A percentile compares a stretch with the other conserved stretches of the same genome.
These are phyloP conservation scores for Empis livida DNA, from an alignment of 2,888 invertebrate genomes.

Conservation along the genomic window DNA sequence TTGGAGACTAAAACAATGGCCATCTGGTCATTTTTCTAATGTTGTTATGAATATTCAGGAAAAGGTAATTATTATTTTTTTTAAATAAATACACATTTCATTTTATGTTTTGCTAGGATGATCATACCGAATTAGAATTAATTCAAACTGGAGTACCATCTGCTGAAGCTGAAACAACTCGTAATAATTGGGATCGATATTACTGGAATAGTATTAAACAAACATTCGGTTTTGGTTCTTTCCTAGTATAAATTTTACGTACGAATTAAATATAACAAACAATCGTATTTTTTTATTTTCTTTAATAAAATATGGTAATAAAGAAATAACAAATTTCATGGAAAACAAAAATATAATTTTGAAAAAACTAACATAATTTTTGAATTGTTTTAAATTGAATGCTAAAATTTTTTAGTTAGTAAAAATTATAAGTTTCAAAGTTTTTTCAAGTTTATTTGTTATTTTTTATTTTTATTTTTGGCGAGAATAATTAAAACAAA, in stretches of 20 bases:
- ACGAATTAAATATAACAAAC: neutral
- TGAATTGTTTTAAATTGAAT: too few relatives aligned
- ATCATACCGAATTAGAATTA: conserved; percentile 72
- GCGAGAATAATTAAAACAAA: too few relatives aligned
- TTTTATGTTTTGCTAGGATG: too few relatives aligned
- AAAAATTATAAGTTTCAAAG: too few relatives aligned
- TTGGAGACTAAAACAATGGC: conserved; percentile 96
- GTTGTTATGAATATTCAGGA: conserved; percentile 77
- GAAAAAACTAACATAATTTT: too few relatives aligned
- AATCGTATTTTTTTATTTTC: neutral
- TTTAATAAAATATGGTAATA: neutral
- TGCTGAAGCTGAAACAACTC: conserved; percentile 63
- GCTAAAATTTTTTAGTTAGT: too few relatives aligned
- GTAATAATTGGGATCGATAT: conserved; percentile 82
- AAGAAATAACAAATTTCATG: neutral
- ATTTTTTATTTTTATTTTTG: too few relatives aligned
- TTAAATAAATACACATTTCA: neutral
- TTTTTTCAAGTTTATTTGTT: too few relatives aligned
- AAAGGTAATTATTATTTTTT: conserved; percentile 41
- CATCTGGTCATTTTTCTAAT: conserved; percentile 76
- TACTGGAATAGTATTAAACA: conserved; percentile 89
- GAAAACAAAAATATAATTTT: neutral
- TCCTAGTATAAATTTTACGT: conserved; percentile 11
- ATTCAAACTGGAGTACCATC: conserved; percentile 76
- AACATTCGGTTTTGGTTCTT: conserved; percentile 32